Evolutionary conservation across 1,140 invertebrate species (phyloP).

Genomic region (Drosophila nebulosa): DNA sequence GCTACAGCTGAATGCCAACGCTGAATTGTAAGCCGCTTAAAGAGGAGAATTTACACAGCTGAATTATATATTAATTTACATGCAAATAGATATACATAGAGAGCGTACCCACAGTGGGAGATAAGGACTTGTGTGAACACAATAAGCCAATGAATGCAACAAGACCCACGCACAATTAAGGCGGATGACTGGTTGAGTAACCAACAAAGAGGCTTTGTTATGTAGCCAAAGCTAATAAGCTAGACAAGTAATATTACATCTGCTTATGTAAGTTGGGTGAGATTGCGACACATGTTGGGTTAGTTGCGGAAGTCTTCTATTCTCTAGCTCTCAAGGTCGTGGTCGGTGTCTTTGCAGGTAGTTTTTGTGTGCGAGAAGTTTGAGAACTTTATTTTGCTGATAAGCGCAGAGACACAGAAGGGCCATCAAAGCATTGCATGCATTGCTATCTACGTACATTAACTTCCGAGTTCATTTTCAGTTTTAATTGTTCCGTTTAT

Average conservation of each 20-base stretch:
- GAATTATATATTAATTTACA: slow-evolving; percentile 16
- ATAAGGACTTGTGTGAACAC: slow-evolving; percentile 12
- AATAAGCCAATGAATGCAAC: slow-evolving; percentile 43
- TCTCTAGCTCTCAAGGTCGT: slow-evolving; percentile 57
- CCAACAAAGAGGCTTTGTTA: slow-evolving; percentile 27
- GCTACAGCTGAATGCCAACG: background rate
- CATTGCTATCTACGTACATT: slow-evolving; percentile 23
- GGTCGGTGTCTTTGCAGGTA: slow-evolving; percentile 10
- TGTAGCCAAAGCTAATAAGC: slow-evolving; percentile 37
- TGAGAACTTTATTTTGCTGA: slow-evolving; percentile 15
- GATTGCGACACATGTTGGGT: background rate
- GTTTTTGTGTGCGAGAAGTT: background rate
- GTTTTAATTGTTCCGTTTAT: slow-evolving; percentile 66
- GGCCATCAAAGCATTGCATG: slow-evolving; percentile 30
- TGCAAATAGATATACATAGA: background rate
- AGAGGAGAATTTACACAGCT: slow-evolving; percentile 3
- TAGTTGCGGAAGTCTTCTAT: slow-evolving; percentile 12
- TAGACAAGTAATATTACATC: slow-evolving; percentile 7
- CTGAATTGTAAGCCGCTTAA: slow-evolving; percentile 15
- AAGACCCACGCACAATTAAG: slow-evolving; percentile 46
- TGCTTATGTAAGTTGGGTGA: background rate
- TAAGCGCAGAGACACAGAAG: slow-evolving; percentile 33
- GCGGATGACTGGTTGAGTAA: slow-evolving; percentile 29
- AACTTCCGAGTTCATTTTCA: slow-evolving; percentile 32
- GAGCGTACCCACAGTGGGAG: background rate